Base-by-base conservation (phyloP, 2,888 invertebrate species). In the Chrysodeixis includens region DNA sequence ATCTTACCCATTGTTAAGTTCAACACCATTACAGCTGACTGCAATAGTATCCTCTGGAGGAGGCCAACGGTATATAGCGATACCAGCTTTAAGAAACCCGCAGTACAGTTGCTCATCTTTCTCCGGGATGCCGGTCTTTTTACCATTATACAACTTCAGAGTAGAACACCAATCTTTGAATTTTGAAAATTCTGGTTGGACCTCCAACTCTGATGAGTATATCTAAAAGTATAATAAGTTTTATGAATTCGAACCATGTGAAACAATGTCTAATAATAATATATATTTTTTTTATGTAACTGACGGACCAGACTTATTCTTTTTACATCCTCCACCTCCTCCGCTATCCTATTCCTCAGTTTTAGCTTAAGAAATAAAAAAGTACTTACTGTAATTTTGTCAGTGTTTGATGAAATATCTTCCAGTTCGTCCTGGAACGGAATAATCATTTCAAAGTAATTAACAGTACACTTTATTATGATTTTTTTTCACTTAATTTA, bases 61-160 rank as follows among this genome's bases (percentile, higher is more conserved):
- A 0, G 97, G 97, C 96, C 97, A 97, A 58, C 95, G 96, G 88
- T 98, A 98, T 60, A 98, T 95, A 1, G 90, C 92, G 7, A 94
- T 88, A 14, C 92, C 91, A 49, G 89, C 91, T 78, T 93, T 92
- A 63, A 93, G 59, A 52, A 82, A 83, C 0, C 93, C 90, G 69
- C 91, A 90, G 35, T 86, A 83, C 0, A 90, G 68, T 53, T 87
- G 90, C 1, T 92, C 90, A 69, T 95, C 95, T 44, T 89, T 86
- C 64, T 95, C 92, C 16, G 92, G 92, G 54, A 91, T 90, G 0
- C 90, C 90, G 9, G 89, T 86, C 69, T 92, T 92, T 46, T 96
- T 96, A 22, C 96, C 96, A 78, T 96, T 97, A 78, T 96, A 96
- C 61, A 97, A 87, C 60, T 96, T 95, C 22, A 97, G 94, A 0